Base-by-base conservation (phyloP, 2,797 vertebrate species). In the Cirrhinus molitorella region DNA sequence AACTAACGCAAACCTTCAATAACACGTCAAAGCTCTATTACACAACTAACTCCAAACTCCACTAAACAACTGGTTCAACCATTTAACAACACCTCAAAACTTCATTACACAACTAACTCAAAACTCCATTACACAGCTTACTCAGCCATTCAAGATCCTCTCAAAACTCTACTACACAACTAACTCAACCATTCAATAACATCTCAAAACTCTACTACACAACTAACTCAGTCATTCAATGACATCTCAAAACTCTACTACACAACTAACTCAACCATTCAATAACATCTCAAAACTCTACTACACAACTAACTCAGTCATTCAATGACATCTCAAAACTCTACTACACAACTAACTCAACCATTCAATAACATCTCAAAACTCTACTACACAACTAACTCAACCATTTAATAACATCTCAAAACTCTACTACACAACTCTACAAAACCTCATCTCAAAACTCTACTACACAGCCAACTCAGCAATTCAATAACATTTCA, bases 351-450 rank as follows among this genome's bases (percentile, higher is more conserved):
- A 40, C 47, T 53, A 53, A 12, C 47, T 37, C 0, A 19, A 49
- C 3, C 21, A 12, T 13, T 68, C 6, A 0, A 14, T 3, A 23
- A 13, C 11, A 8, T 5, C 70, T 72, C 2, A 31, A 7, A 51
- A 51, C 65, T 55, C 11, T 13, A 5, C 6, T 43, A 80, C 19
- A 57, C 14, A 45, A 17, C 25, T 12, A 19, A 31, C 7, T 9
- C 12, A 45, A 23, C 0, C 21, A 2, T 0, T 23, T 0, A 11
- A 14, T 4, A 43, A n/a, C 0, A 0, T 1, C 37, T 19, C 0
- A 43, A 13, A 40, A 12, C 19, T 68, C 1, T 1, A 43, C 0
- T 51, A 14, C n/a, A n/a, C n/a, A n/a, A n/a, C 7, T 9, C n/a
- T 4, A 59, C 9, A 7, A 34, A 65, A 37, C n/a, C n/a, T n/a